Base-by-base conservation (phyloP, 2,113 vertebrate genomes). In the Jacana jacana region DNA sequence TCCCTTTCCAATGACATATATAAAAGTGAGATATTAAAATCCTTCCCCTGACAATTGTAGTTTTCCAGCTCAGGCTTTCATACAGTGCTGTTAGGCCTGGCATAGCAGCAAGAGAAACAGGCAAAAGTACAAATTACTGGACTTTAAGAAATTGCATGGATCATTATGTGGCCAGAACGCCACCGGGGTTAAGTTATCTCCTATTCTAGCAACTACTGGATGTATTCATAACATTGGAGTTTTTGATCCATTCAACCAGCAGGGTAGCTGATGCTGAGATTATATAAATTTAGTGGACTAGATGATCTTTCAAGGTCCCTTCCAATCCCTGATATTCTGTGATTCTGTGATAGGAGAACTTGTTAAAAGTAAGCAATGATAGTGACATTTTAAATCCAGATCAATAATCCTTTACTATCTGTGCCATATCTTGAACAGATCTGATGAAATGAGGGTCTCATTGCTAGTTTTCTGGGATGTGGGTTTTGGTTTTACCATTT, bases 201-300 rank as follows among this genome's bases (percentile, higher is more conserved):
- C 30, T 94, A 54, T 33, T 15, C 7, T n/a, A 17, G 1, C 8
- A 72, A 22, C 54, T 39, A 42, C 7, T 48, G 30, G 8, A 30
- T 24, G 11, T 60, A 35, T 51, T 44, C 79, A 57, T 60, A 60
- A 42, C 3, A 3, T 2, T 22, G 13, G 2, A 0, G 0, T 19
- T 69, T 91, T 95, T 82, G 5, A 23, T 65, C 30, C 33, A 23
- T 42, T 71, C 17, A 64, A n/a, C 8, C 66, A 68, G 9, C 30
- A 52, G 22, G 5, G 13, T 33, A 68, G 12, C 9, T 89, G 35
- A 35, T 52, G 44, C 8, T 55, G 3, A 72, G 51, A 42, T 58
- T n/a, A 8, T 48, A 65, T 54, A 68, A 44, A 44, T 1, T 63
- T 64, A 31, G n/a, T n/a, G n/a, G n/a, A n/a, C n/a, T n/a, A n/a